Evolutionary conservation across 2,888 invertebrate genomes (phyloP).

Genomic region (Norana najaformis): DNA sequence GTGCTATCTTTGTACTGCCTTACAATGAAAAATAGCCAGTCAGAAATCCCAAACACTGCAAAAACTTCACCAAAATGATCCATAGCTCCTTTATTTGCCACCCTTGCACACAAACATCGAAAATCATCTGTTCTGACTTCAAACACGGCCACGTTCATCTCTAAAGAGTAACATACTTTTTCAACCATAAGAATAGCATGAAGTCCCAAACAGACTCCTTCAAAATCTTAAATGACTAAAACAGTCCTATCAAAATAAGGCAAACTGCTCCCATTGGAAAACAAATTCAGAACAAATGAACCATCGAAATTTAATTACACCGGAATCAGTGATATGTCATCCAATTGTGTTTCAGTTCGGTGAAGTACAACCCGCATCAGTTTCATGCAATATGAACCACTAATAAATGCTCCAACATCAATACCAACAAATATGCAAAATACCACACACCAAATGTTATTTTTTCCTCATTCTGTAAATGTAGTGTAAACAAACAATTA

Average conservation of each 20-base stretch:
- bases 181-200: background rate
- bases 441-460: background rate
- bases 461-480: background rate
- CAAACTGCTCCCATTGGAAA: background rate
- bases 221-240: background rate
- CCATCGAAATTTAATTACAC: background rate
- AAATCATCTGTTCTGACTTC: background rate
- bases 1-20: background rate
- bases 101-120: slow-evolving; percentile 13
- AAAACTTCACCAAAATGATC: background rate
- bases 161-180: background rate
- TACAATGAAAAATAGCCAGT: background rate
- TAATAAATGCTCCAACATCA: background rate
- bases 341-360: background rate
- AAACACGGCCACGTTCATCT: background rate
- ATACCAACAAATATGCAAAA: background rate
- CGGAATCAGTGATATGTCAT: slow-evolving; percentile 4
- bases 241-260: slow-evolving; percentile 13
- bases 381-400: too few relatives aligned
- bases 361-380: background rate
- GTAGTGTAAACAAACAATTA: background rate
- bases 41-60: background rate
- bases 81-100: background rate
- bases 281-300: background rate
- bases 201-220: background rate